These are phyloP conservation scores for Tyrannus savana DNA, from an alignment of 2,113 vertebrate species.

Conservation along the genomic window DNA sequence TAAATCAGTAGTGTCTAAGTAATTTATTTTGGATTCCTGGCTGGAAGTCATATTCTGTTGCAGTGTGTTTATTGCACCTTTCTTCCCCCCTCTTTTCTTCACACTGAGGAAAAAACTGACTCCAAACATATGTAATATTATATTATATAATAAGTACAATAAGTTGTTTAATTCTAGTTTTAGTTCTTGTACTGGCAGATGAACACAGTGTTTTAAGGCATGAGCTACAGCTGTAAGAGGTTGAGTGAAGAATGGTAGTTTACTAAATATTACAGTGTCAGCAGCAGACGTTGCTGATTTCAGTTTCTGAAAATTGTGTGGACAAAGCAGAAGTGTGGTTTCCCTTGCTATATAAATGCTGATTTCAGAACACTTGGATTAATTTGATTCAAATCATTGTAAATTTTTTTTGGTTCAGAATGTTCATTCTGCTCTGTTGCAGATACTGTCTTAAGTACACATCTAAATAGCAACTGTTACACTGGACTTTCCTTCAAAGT, in stretches of 20 bases:
- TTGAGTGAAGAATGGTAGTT: not conserved
- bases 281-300: slow-evolving; percentile 9
- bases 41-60: not conserved
- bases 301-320: slow-evolving; percentile 28
- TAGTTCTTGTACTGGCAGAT: not conserved
- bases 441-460: not conserved
- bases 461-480: not conserved
- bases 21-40: not conserved
- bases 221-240: not conserved
- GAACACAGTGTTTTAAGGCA: not conserved
- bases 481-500: not conserved
- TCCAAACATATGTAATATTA: not conserved
- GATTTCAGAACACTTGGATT: not conserved
- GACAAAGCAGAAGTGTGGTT: not conserved
- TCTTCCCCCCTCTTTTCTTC: not conserved
- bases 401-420: not conserved
- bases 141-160: not conserved
- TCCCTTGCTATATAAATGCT: not conserved
- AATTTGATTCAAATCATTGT: not conserved
- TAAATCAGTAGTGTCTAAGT: not conserved
- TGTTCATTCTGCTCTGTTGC: not conserved
- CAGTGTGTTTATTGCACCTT: not conserved
- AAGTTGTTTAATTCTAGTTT: not conserved
- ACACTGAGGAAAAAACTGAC: not conserved
- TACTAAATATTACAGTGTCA: slow-evolving; percentile 24